These are phyloP conservation scores for Quadroppia sp. DNA, from an alignment of 2,888 invertebrate species.

Conservation along the genomic window DNA sequence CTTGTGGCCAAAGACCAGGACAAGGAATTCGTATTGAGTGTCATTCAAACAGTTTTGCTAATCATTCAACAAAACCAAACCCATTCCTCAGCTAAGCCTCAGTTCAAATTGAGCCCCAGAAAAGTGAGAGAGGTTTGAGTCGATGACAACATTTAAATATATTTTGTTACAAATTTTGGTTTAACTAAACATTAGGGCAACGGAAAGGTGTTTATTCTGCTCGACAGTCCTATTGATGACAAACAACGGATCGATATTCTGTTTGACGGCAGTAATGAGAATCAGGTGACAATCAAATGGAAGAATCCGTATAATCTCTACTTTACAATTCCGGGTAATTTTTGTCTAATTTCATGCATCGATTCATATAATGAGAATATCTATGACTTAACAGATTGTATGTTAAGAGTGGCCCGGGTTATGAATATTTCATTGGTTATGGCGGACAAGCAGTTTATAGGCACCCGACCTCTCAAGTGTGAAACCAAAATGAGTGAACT, in stretches of 20 bases:
- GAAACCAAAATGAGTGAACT: slow-evolving; percentile 76
- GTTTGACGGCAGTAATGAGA: slow-evolving; percentile 74
- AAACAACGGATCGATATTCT: slow-evolving; percentile 72
- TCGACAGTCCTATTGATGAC: slow-evolving; percentile 70
- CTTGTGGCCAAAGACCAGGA: slow-evolving; percentile 72
- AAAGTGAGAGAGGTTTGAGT: slow-evolving; percentile 48
- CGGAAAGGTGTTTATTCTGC: slow-evolving; percentile 71
- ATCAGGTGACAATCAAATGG: slow-evolving; percentile 68
- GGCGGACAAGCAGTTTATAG: slow-evolving; percentile 55
- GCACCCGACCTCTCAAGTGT: slow-evolving; percentile 78
- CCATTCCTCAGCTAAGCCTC: slow-evolving; percentile 48
- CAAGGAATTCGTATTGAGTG: slow-evolving; percentile 64
- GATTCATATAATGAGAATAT: not conserved
- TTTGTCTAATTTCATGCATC: not conserved
- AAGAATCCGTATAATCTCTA: slow-evolving; percentile 79
- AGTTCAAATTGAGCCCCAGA: slow-evolving; percentile 48
- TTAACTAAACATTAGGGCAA: slow-evolving; percentile 70
- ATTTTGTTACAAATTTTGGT: slow-evolving; percentile 47
- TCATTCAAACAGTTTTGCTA: slow-evolving; percentile 68
- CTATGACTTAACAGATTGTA: not conserved
- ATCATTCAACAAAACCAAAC: slow-evolving; percentile 68
- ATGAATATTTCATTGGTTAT: slow-evolving; percentile 18
- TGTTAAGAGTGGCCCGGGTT: slow-evolving; percentile 22
- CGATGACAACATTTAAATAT: not conserved
- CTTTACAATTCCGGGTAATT: slow-evolving; percentile 69